phyloP scores from a whole-genome alignment of 2,797 vertebrate species.

The Thalassophryne amazonica region DNA sequence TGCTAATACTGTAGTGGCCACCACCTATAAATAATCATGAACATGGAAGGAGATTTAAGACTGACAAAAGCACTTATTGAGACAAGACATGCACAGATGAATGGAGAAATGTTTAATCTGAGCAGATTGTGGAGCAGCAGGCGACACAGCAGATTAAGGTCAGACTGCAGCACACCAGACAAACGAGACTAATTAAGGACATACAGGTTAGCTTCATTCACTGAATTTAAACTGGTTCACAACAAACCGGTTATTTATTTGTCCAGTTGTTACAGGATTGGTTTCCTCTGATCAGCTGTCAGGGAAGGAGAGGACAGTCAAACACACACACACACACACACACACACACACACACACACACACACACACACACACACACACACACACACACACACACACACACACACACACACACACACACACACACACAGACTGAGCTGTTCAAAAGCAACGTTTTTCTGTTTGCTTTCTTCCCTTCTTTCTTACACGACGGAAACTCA shows the following conservation, averaged over 20 bases:
- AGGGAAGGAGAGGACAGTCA: conserved; percentile 6
- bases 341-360: too few relatives aligned
- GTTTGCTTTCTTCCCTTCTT: too few relatives aligned
- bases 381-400: too few relatives aligned
- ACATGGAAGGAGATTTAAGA: conserved; percentile 62
- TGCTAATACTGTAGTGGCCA: too few relatives aligned
- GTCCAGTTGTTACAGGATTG: conserved; percentile 2
- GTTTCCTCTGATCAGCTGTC: conserved; percentile 22
- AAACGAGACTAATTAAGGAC: conserved; percentile 40
- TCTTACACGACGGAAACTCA: too few relatives aligned
- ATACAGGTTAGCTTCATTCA: too few relatives aligned
- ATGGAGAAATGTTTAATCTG: conserved; percentile 64
- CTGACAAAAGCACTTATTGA: conserved; percentile 45
- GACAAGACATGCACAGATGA: conserved; percentile 45
- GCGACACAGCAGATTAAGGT: conserved; percentile 72
- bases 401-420: too few relatives aligned
- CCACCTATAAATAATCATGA: conserved; percentile 10
- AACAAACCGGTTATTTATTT: background rate
- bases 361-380: too few relatives aligned
- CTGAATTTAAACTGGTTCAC: conserved; percentile 20
- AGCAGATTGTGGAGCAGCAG: conserved; percentile 65
- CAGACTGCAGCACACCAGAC: conserved; percentile 40
- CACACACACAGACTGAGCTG: too few relatives aligned
- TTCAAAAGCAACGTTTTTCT: too few relatives aligned
- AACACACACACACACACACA: background rate